These are phyloP conservation scores for Austrolebias charrua DNA, from an alignment of 2,797 vertebrate species.

Conservation along the genomic window DNA sequence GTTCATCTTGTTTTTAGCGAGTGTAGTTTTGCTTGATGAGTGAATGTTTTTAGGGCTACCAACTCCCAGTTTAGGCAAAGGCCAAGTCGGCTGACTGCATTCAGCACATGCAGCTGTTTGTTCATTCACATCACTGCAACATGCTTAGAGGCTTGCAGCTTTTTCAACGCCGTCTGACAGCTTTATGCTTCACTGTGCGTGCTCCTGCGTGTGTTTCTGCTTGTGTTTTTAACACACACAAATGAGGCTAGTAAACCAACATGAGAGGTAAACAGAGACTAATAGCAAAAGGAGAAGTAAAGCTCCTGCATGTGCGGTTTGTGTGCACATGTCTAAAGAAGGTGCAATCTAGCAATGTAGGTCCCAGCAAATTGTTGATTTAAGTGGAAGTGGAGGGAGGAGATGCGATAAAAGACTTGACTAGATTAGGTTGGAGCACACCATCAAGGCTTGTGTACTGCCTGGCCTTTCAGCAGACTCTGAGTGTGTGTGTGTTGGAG, in stretches of 20 bases:
- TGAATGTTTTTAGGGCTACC: too few relatives aligned
- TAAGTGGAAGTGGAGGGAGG: slow-evolving; percentile 73
- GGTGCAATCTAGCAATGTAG: slow-evolving; percentile 65
- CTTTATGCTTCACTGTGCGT: slow-evolving; percentile 29
- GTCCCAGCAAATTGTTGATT: slow-evolving; percentile 69
- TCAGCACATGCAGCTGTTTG: slow-evolving; percentile 49
- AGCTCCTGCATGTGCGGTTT: slow-evolving; percentile 15
- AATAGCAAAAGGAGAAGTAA: slow-evolving; percentile 39
- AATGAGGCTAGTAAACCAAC: slow-evolving; percentile 44
- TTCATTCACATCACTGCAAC: slow-evolving; percentile 59
- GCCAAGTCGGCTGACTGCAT: too few relatives aligned
- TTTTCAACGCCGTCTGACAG: slow-evolving; percentile 49
- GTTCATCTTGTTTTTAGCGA: too few relatives aligned
- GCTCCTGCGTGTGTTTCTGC: slow-evolving; percentile 25
- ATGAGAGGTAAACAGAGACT: slow-evolving; percentile 60
- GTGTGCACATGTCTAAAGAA: slow-evolving; percentile 35
- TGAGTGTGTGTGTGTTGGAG: slow-evolving; percentile 19
- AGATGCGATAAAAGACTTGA: slow-evolving; percentile 74
- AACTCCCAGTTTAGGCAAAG: too few relatives aligned
- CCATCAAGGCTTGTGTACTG: slow-evolving; percentile 65
- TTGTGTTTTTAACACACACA: slow-evolving; percentile 32
- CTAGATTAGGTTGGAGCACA: slow-evolving; percentile 74
- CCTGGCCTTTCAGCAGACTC: slow-evolving; percentile 56
- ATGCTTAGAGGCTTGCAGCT: slow-evolving; percentile 50
- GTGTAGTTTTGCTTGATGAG: too few relatives aligned